Percentiles rank a stretch among this genome's conserved stretches.
Evolutionary conservation across 2,797 vertebrate species (phyloP).

Genomic region (Channa striata): DNA sequence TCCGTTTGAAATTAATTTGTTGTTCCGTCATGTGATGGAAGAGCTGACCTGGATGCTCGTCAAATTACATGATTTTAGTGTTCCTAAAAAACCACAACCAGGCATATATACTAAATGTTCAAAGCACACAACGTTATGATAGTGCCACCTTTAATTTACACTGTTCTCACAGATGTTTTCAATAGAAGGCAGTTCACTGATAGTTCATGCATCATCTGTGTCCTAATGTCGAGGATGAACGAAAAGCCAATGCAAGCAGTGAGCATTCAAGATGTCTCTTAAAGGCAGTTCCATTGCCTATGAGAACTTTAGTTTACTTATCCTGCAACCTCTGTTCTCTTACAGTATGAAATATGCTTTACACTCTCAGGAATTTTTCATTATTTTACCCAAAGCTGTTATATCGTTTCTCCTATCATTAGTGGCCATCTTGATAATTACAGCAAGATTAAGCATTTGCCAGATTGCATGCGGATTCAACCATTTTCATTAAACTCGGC

Average conservation of each 20-base stretch:
- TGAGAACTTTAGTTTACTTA: not conserved
- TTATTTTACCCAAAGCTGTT: no score
- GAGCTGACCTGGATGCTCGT: constrained; percentile 30
- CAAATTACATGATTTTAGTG: constrained; percentile 34
- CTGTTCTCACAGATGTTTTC: constrained; percentile 7
- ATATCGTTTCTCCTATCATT: no score
- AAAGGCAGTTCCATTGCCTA: not conserved
- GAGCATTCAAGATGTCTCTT: not conserved
- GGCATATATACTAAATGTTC: constrained; percentile 34
- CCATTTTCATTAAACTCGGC: no score
- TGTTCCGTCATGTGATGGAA: constrained; percentile 18
- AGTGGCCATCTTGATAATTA: not conserved
- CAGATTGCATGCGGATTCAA: not conserved
- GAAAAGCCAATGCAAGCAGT: not conserved
- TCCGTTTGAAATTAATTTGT: constrained; percentile 56
- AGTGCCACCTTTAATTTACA: constrained; percentile 23
- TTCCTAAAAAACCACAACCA: constrained; percentile 18
- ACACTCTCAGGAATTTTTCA: not conserved
- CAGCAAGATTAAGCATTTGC: not conserved
- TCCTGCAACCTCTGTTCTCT: constrained; percentile 1
- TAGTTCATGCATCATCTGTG: constrained; percentile 16
- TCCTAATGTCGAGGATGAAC: not conserved
- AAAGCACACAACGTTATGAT: not conserved
- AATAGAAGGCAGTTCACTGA: not conserved
- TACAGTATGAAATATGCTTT: not conserved